Percentiles rank a stretch among this genome's conserved stretches.
Evolutionary conservation across 23 tunicate species (phyloP).

Genomic region (Aplidium turbinatum): DNA sequence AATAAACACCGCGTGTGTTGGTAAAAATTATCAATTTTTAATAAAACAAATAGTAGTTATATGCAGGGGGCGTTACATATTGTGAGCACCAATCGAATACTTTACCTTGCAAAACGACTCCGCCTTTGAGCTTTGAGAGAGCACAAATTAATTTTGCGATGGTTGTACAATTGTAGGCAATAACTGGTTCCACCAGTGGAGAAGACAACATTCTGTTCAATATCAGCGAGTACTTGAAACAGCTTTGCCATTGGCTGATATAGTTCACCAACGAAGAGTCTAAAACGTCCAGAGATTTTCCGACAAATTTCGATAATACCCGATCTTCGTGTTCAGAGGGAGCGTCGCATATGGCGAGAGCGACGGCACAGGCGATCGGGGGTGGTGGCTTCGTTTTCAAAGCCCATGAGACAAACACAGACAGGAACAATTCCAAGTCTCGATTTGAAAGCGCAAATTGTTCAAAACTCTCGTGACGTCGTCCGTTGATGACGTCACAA

Average conservation of each 20-base stretch:
- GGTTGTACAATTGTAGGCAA: too few species aligned
- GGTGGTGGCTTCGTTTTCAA: conserved; percentile 18
- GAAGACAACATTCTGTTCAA: conserved; percentile 1
- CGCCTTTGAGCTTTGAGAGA: too few species aligned
- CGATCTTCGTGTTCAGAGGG: too few species aligned
- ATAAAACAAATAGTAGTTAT: too few species aligned
- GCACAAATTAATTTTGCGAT: too few species aligned
- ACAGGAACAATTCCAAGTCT: neutral
- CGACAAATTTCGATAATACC: too few species aligned
- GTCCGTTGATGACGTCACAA: neutral
- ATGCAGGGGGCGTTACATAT: too few species aligned
- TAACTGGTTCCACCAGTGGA: conserved; percentile 7
- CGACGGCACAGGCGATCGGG: neutral
- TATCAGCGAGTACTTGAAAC: conserved; percentile 9
- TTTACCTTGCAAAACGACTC: too few species aligned
- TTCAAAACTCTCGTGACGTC: neutral
- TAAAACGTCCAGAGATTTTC: too few species aligned
- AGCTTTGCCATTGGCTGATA: conserved; percentile 32
- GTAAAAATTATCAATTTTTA: too few species aligned
- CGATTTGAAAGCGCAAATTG: neutral
- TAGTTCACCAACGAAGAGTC: neutral
- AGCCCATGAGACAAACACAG: conserved; percentile 9
- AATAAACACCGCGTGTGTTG: too few species aligned
- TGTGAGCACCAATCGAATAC: too few species aligned
- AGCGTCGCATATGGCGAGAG: neutral